Base-by-base conservation (phyloP, 1,140 invertebrate species). In the Gryon sp. region DNA sequence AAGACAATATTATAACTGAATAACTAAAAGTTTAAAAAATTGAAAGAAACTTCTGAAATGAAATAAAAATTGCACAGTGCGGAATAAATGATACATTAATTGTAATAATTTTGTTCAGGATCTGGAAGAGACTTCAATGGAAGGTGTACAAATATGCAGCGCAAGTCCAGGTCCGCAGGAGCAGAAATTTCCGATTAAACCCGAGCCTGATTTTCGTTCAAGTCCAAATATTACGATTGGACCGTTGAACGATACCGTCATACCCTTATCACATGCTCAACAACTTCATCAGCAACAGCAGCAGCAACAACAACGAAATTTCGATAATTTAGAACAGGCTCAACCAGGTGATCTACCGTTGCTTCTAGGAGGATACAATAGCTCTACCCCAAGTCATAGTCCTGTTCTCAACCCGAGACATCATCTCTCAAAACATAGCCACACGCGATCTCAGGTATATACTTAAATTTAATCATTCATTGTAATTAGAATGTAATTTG, bases 351-450 rank as follows among this genome's bases (percentile, higher is more conserved):
- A 93, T 62, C 79, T 92, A 19, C 90, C 91, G 7, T 82, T 91
- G 57, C 89, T 93, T 80, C 91, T 84, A 83, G 93, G 89, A 88
- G 90, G 88, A 68, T 92, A 91, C 76, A 91, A 90, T 28, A 91
- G 88, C 80, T 90, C 90, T 6, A 92, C 91, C 0, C 90, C 92
- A 0, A 92, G 91, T 82, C 92, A 92, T 26, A 93, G 92, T 50
- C 92, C 92, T 6, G 88, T 93, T 63, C 85, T 92, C 26, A 92
- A 91, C 40, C 90, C 92, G 5, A 87, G 92, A 70, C 92, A 92
- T 84, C 88, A 88, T 80, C 65, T 89, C 19, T 87, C 85, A 9
- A 89, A 89, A 50, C 87, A 89, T 53, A 86, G 87, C 78, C 87
- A 89, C 69, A 86, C 85, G 11, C 83, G 86, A 81, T 88, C 87